These are phyloP conservation scores for Pagrus major DNA, from an alignment of 2,113 vertebrate species.

Conservation along the genomic window DNA sequence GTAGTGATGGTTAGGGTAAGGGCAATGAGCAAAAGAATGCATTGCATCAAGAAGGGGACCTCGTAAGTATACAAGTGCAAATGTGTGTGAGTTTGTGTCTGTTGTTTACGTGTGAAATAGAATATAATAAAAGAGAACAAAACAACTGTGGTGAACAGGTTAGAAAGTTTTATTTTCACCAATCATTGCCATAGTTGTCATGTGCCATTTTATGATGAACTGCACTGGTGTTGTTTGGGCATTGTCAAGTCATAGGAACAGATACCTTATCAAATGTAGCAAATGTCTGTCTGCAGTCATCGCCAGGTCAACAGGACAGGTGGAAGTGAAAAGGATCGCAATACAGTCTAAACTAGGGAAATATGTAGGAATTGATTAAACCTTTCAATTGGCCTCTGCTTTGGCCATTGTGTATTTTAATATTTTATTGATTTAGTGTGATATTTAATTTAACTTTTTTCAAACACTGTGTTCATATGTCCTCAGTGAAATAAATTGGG, in stretches of 20 bases:
- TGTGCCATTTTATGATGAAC: neutral
- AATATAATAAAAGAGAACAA: neutral
- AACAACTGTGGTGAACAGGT: neutral
- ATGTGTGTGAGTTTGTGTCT: neutral
- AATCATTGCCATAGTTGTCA: neutral
- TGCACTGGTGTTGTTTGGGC: neutral
- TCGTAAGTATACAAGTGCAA: neutral
- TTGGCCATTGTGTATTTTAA: too few species aligned
- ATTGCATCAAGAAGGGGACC: neutral
- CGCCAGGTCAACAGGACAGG: neutral
- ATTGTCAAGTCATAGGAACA: neutral
- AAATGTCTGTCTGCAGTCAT: neutral
- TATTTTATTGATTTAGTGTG: neutral
- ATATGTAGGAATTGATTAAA: too few species aligned
- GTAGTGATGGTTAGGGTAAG: neutral
- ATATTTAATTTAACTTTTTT: neutral
- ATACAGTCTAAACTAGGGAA: neutral
- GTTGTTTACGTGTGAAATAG: neutral
- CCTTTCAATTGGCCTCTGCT: too few species aligned
- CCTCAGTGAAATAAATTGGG: neutral
- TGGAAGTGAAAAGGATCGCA: neutral
- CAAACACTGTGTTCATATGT: neutral
- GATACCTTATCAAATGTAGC: neutral
- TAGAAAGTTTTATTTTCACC: neutral
- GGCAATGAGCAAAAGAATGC: neutral